Base-by-base conservation (phyloP, 2,888 invertebrate species). In the Poecilus cupreus region DNA sequence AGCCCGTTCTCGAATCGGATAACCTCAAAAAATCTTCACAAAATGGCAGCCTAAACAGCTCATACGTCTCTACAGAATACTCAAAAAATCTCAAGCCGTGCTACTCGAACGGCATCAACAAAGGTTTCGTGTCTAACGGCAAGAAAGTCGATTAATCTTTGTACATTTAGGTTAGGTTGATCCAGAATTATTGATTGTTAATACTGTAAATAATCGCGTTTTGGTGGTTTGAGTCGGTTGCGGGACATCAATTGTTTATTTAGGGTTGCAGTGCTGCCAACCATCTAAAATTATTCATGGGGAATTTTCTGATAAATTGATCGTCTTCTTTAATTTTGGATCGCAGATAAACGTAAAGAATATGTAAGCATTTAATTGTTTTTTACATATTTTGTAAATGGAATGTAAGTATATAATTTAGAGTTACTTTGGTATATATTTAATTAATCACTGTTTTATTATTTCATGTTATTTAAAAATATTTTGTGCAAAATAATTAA, bases 41-140 rank as follows among this genome's bases (percentile, higher is more conserved):
- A 76, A 88, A 88, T 79, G 87, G 87, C 22, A 86, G 87, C 16
- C 84, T 88, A 10, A 89, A 87, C 83, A 89, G 87, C 82, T 87
- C 87, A 26, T 92, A 92, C 85, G 89, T 91, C 83, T 90, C 91
- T 82, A 91, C 91, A 83, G 90, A 90, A 85, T 91, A 90, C 85
- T 90, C 91, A 80, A 91, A 91, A 84, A 90, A 91, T 76, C 91
- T 91, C 87, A 91, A 92, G 86, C 91, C 91, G 78, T 92, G 92
- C 87, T 92, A 93, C 87, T 92, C 92, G 83, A 92, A 92, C 84
- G 92, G 92, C 43, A 91, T 92, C 84, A 92, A 91, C 86, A 93
- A 92, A 85, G 92, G 92, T 81, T 93, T 91, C 87, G 92, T 92
- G 78, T 90, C 87, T 76, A 83, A 83, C 74, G 84, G 84, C 26